Percentiles rank a stretch among this genome's conserved stretches.
phyloP scores from a whole-genome alignment of 2,888 invertebrate species.

The Pristionchus mayeri region DNA sequence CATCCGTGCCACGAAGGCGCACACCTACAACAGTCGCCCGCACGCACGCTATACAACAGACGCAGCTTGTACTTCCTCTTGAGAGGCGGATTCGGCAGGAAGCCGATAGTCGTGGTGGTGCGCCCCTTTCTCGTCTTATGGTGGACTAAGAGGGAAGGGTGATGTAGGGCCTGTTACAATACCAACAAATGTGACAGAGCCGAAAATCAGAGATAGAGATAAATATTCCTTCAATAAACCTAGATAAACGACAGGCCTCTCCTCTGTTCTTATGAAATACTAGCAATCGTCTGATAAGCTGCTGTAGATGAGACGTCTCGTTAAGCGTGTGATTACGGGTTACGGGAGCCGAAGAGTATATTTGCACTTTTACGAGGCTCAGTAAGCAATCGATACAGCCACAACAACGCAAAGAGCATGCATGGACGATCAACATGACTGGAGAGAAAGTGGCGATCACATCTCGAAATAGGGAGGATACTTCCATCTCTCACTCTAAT shows the following conservation, averaged over 20 bases:
- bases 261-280: too few species aligned
- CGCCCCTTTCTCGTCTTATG: slow-evolving; percentile 4
- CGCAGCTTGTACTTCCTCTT: background rate
- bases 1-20: background rate
- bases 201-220: background rate
- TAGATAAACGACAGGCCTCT: slow-evolving; percentile 8
- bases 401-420: background rate
- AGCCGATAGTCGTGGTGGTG: slow-evolving; percentile 31
- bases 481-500: background rate
- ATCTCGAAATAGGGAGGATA: too few species aligned
- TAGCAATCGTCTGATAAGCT: background rate
- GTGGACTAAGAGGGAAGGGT: background rate
- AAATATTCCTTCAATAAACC: background rate
- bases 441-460: too few species aligned
- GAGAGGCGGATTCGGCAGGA: too few species aligned
- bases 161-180: too few species aligned
- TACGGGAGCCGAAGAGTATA: background rate
- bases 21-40: slow-evolving; percentile 23
- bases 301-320: too few species aligned
- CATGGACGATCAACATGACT: too few species aligned
- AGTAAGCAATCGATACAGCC: too few species aligned
- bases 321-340: too few species aligned
- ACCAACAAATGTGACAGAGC: background rate
- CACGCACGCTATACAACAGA: too few species aligned
- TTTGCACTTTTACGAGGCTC: slow-evolving; percentile 11